Percentiles rank a stretch among this genome's conserved stretches.
Evolutionary conservation across 2,888 invertebrate species (phyloP).

Genomic region (Sesia apiformis): DNA sequence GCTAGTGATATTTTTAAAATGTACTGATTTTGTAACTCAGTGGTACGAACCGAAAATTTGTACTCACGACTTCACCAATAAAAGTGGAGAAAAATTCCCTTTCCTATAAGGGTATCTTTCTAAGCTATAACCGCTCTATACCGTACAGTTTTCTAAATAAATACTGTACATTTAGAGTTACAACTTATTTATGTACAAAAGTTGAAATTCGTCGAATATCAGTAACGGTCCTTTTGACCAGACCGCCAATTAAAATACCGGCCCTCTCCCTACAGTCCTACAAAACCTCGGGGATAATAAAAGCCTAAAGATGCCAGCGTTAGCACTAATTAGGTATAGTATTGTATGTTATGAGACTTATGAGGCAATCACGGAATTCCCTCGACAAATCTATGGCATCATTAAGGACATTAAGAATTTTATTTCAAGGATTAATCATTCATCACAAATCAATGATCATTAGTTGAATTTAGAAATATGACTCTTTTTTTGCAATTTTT

Average conservation of each 20-base stretch:
- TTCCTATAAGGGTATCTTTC: too few species aligned
- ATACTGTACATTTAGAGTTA: background rate
- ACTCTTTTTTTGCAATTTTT: too few species aligned
- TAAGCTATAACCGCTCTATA: too few species aligned
- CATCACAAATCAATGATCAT: too few species aligned
- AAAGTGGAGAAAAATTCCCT: too few species aligned
- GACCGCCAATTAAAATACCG: conserved; percentile 40
- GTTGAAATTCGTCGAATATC: conserved; percentile 21
- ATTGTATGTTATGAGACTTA: background rate
- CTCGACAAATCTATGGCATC: background rate
- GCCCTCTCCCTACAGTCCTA: conserved; percentile 11
- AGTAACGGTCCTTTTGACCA: conserved; percentile 21
- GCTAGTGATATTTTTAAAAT: too few species aligned
- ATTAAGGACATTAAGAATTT: background rate
- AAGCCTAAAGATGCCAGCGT: conserved; percentile 8
- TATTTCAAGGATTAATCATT: too few species aligned
- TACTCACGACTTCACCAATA: too few species aligned
- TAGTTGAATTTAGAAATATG: too few species aligned
- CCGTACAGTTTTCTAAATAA: too few species aligned
- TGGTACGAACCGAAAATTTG: too few species aligned
- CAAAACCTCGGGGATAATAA: conserved; percentile 9
- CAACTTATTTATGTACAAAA: background rate
- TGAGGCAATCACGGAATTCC: background rate
- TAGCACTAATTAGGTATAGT: conserved; percentile 10
- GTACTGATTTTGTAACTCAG: too few species aligned